These are phyloP conservation scores for Eupithecia abbreviata DNA, from an alignment of 2,888 invertebrate genomes.

Conservation along the genomic window DNA sequence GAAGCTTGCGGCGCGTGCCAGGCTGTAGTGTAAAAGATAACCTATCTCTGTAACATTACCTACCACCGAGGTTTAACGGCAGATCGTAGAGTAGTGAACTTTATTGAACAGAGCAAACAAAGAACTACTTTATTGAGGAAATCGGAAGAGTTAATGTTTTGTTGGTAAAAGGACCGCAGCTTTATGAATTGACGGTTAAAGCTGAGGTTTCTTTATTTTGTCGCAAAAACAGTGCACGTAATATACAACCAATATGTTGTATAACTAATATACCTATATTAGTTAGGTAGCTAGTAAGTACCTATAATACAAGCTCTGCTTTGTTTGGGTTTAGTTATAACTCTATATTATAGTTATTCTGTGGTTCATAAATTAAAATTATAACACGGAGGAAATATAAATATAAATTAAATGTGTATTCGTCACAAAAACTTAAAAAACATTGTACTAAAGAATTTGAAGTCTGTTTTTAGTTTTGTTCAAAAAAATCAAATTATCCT, in stretches of 20 bases:
- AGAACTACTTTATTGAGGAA: slow-evolving; percentile 38
- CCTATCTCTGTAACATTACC: slow-evolving; percentile 4
- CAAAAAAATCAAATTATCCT: too few relatives aligned
- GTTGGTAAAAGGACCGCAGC: not conserved
- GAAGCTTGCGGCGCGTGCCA: slow-evolving; percentile 51
- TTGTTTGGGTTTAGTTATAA: too few relatives aligned
- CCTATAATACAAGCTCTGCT: too few relatives aligned
- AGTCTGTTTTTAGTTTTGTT: too few relatives aligned
- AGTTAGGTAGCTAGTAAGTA: too few relatives aligned
- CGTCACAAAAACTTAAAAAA: too few relatives aligned
- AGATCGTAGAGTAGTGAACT: slow-evolving; percentile 31
- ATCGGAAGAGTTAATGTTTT: slow-evolving; percentile 8
- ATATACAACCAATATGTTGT: not conserved
- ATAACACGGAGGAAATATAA: too few relatives aligned
- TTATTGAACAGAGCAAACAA: slow-evolving; percentile 1
- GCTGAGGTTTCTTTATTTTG: not conserved
- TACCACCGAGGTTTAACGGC: not conserved
- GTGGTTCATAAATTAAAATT: too few relatives aligned
- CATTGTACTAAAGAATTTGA: too few relatives aligned
- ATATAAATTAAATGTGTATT: too few relatives aligned
- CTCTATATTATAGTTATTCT: too few relatives aligned
- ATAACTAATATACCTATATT: not conserved
- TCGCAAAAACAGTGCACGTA: not conserved
- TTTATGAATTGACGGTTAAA: not conserved
- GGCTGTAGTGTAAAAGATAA: slow-evolving; percentile 51